Evolutionary conservation across 2,797 vertebrate genomes (phyloP), one percentile per base, ranked within the genome.

Genomic region (Acipenser ruthenus): DNA sequence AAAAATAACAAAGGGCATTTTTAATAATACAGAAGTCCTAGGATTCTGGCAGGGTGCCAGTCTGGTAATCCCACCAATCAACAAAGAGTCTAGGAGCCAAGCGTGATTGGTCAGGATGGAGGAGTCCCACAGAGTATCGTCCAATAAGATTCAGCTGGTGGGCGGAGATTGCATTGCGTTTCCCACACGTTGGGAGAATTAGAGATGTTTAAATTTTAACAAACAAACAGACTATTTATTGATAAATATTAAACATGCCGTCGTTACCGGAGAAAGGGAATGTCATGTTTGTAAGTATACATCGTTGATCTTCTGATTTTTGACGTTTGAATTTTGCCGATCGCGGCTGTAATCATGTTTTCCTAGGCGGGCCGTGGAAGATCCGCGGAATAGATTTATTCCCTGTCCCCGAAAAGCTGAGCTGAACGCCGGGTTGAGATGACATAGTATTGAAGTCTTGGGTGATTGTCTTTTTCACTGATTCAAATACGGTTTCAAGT

Each of bases 231-330:
- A 51, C 48, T 15, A 7, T 7, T 60, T 69, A 62, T 51, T 11
- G 10, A 23, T 13, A 8, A 10, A 60, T 55, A 60, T 48, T 9
- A 53, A 64, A 51, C 3, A 82, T 80, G 78, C 62, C 72, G 0
- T 49, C 68, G 6, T 67, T 66, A 49, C 84, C 77, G 23, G 85
- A 75, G 69, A 88, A 86, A 74, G 0, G 71, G 0, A 82, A 85
- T 69, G 86, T 91, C 66, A 67, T 87, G 10, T 90, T 91, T 83
- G 90, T 91, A 86, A 82, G 89, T 77, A 64, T 47, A 67, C 47
- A 8, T 3, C 6, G 9, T 15, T 18, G 71, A 1, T 15, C 4
- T 65, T 60, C 4, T 6, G 48, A 37, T n/a, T 10, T 59, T 67
- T 55, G 51, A 48, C 13, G 8, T 37, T 56, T 11, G 11, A 50